Percentiles rank a stretch among this genome's conserved stretches.
These are phyloP conservation scores for Matsumurasca onukii DNA, from an alignment of 1,140 invertebrate species.

Conservation along the genomic window DNA sequence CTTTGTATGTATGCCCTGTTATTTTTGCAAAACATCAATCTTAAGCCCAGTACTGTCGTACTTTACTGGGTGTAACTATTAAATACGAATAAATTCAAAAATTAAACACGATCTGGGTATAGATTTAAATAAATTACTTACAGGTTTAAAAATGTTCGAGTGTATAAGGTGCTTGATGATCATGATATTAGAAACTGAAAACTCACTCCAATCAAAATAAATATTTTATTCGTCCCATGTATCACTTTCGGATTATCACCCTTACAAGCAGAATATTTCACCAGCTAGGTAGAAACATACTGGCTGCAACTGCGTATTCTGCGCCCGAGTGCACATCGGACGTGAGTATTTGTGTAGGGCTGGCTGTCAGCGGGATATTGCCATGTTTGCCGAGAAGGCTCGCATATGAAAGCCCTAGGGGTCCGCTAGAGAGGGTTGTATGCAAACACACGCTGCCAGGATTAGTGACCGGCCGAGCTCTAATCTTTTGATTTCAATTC, in stretches of 20 bases:
- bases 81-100: too few species aligned
- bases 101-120: too few species aligned
- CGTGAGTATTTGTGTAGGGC: too few species aligned
- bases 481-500: slow-evolving; percentile 23
- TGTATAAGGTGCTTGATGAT: too few species aligned
- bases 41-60: too few species aligned
- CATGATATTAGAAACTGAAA: too few species aligned
- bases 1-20: too few species aligned
- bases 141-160: too few species aligned
- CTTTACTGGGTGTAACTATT: too few species aligned
- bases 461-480: neutral
- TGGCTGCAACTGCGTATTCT: neutral
- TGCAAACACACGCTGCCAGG: slow-evolving; percentile 3
- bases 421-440: neutral
- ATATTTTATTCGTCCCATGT: neutral
- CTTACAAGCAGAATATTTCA: neutral
- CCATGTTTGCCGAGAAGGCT: neutral
- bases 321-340: neutral
- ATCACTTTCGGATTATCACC: neutral
- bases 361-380: slow-evolving; percentile 9
- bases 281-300: neutral
- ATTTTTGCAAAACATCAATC: too few species aligned
- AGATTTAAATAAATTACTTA: too few species aligned
- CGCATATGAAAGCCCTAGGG: neutral
- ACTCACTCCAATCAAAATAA: neutral